phyloP scores from a whole-genome alignment of 2,888 invertebrate species.

The Cheiracanthium punctorium region DNA sequence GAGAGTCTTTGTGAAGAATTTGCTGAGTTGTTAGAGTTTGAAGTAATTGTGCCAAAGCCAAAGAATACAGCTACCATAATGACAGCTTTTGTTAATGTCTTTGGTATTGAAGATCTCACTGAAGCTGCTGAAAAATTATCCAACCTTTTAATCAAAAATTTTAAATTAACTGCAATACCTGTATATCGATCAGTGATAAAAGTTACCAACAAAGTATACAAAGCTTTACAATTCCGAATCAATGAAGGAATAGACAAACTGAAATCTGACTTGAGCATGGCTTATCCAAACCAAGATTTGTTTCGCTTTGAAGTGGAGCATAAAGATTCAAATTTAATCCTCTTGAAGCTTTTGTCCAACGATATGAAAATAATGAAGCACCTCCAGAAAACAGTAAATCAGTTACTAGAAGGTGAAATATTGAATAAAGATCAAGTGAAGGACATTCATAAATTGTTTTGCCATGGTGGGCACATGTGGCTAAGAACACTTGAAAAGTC shows the following conservation, averaged over 20 bases:
- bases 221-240: constrained; percentile 34
- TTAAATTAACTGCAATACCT: constrained; percentile 14
- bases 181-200: constrained; percentile 13
- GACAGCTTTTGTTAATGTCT: constrained; percentile 17
- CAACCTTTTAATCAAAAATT: not conserved
- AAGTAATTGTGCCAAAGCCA: constrained; percentile 31
- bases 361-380: constrained; percentile 29
- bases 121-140: constrained; percentile 13
- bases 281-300: not conserved
- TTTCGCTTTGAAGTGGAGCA: constrained; percentile 1
- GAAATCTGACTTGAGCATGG: not conserved
- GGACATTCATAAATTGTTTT: constrained; percentile 56
- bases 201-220: constrained; percentile 25
- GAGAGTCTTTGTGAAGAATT: constrained; percentile 10
- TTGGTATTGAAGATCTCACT: constrained; percentile 2
- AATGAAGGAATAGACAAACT: constrained; percentile 14
- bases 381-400: constrained; percentile 27
- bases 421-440: constrained; percentile 17
- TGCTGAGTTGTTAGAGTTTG: not conserved
- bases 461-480: constrained; percentile 58
- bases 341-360: constrained; percentile 27
- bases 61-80: constrained; percentile 27
- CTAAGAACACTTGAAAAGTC: constrained; percentile 27
- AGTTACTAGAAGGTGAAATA: constrained; percentile 43
- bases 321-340: constrained; percentile 1